Evolutionary conservation across 1,140 invertebrate species (phyloP).

Genomic region (Anoplolepis gracilipes): DNA sequence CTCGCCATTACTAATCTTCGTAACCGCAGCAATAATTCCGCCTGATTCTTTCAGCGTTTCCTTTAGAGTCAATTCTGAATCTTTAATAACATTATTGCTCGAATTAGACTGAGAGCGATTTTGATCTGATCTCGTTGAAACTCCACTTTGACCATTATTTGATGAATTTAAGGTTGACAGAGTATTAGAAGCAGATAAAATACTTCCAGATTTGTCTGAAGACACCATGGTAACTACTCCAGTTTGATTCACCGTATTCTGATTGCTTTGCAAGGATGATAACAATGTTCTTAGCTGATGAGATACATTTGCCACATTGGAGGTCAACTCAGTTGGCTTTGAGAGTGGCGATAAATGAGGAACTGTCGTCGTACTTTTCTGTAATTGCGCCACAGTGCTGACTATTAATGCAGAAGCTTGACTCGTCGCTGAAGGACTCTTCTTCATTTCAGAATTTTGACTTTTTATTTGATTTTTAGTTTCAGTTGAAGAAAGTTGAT

Average conservation of each 20-base stretch:
- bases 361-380: conserved; percentile 85
- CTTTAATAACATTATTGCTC: neutral
- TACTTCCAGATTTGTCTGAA: conserved; percentile 81
- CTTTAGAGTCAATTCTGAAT: conserved; percentile 13
- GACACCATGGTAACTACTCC: conserved; percentile 86
- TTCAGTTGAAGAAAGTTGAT: conserved; percentile 59
- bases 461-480: conserved; percentile 63
- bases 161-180: conserved; percentile 69
- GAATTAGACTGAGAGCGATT: neutral
- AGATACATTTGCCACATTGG: conserved; percentile 90
- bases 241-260: conserved; percentile 75
- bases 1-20: conserved; percentile 73
- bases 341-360: conserved; percentile 90
- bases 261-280: conserved; percentile 82
- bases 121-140: conserved; percentile 35
- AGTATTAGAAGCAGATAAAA: conserved; percentile 72
- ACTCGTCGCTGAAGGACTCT: conserved; percentile 64
- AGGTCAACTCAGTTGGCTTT: conserved; percentile 90
- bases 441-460: conserved; percentile 58
- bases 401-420: conserved; percentile 67
- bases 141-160: conserved; percentile 61
- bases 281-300: conserved; percentile 87
- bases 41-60: conserved; percentile 18
- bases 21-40: conserved; percentile 74
- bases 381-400: conserved; percentile 77